A percentile compares a stretch with the other conserved stretches of the same genome.
phyloP scores from a whole-genome alignment of 2,888 invertebrate genomes.

The Atethmia centrago region DNA sequence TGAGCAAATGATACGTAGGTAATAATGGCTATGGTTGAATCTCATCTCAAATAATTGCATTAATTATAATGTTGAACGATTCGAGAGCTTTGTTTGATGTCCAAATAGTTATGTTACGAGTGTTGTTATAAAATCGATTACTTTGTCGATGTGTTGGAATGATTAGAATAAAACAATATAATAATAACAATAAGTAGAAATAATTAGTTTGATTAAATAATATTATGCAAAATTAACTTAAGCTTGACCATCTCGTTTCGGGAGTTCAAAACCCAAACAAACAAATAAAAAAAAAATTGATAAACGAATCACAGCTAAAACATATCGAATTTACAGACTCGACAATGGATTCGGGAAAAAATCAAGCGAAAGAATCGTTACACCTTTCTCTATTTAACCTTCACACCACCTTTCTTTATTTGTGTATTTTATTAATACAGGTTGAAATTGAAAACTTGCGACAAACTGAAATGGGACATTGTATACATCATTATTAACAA shows the following conservation, averaged over 20 bases:
- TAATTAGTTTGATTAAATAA: neutral
- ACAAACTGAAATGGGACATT: no score
- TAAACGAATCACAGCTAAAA: neutral
- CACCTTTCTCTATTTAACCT: no score
- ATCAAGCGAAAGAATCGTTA: constrained; percentile 2
- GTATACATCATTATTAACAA: no score
- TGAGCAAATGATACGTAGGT: constrained; percentile 47
- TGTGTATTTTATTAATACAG: no score
- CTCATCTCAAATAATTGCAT: constrained; percentile 54
- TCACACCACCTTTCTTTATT: no score
- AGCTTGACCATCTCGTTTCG: neutral
- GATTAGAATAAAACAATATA: neutral
- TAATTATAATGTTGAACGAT: constrained; percentile 26
- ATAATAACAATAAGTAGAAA: neutral
- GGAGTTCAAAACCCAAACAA: neutral
- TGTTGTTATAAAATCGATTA: constrained; percentile 44
- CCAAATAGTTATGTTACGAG: constrained; percentile 11
- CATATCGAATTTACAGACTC: no score
- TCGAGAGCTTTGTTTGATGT: constrained; percentile 42
- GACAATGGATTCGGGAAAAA: neutral
- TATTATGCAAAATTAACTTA: neutral
- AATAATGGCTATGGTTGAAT: constrained; percentile 31
- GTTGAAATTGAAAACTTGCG: no score
- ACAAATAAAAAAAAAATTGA: neutral
- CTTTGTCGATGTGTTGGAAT: constrained; percentile 20